These are phyloP conservation scores for Drymodes brunneopygia DNA, from an alignment of 2,113 vertebrate species.

Conservation along the genomic window DNA sequence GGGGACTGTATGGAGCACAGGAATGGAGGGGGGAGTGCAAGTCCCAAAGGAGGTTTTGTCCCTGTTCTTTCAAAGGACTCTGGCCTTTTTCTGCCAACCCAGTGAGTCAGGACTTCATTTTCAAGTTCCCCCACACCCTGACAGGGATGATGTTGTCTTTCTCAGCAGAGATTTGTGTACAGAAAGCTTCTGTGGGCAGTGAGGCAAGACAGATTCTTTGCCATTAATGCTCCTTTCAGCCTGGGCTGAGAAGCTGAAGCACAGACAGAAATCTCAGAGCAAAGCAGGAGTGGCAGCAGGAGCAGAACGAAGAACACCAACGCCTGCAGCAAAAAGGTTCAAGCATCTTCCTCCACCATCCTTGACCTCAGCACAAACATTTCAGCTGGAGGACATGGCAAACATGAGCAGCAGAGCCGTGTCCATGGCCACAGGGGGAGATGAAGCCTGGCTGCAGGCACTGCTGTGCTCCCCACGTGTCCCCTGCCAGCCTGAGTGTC, in stretches of 20 bases:
- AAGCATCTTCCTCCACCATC: accelerated
- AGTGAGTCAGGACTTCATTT: background rate
- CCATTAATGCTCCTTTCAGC: background rate
- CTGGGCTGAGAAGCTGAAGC: background rate
- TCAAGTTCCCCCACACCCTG: background rate
- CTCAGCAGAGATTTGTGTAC: background rate
- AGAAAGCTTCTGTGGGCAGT: background rate
- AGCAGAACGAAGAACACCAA: background rate
- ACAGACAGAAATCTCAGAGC: background rate
- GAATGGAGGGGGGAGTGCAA: background rate
- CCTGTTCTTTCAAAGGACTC: background rate
- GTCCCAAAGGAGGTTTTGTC: background rate
- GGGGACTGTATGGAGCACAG: background rate
- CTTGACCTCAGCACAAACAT: background rate
- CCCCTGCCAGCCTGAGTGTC: background rate
- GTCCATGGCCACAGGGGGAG: background rate
- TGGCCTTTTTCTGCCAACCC: background rate
- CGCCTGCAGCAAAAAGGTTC: background rate
- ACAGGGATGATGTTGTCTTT: background rate
- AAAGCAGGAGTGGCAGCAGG: background rate
- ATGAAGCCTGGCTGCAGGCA: background rate
- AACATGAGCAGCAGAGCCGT: background rate
- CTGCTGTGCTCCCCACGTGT: background rate
- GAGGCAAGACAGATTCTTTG: background rate
- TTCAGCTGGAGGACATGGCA: background rate